A percentile compares a stretch with the other conserved stretches of the same genome.
Evolutionary conservation across 2,888 invertebrate genomes (phyloP).

Genomic region (Sarcophaga variegata): DNA sequence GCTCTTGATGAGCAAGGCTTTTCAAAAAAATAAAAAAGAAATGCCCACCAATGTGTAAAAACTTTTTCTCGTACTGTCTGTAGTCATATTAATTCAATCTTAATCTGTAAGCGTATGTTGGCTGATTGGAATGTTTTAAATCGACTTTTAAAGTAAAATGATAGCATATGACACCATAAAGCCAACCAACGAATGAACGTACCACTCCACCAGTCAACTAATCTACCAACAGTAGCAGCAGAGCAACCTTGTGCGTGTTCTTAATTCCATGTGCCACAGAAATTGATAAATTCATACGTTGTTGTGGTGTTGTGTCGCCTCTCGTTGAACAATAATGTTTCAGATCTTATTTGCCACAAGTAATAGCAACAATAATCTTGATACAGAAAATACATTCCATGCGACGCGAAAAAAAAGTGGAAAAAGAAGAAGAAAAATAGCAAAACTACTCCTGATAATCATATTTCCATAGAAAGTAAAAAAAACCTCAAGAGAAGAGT

Average conservation of each 20-base stretch:
- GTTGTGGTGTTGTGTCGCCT: not conserved
- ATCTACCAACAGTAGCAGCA: not conserved
- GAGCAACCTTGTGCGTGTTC: slow-evolving; percentile 38
- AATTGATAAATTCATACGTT: slow-evolving; percentile 39
- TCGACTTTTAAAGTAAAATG: not conserved
- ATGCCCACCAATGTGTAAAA: not conserved
- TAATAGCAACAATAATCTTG: slow-evolving; percentile 45
- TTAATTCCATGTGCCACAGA: not conserved
- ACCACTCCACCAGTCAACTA: not conserved
- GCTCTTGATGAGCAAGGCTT: too few species aligned
- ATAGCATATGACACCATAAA: too few species aligned
- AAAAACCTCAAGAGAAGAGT: too few species aligned
- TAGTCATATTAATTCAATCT: not conserved
- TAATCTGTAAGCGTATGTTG: slow-evolving; percentile 10
- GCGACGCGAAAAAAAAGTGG: not conserved
- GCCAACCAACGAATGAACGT: too few species aligned
- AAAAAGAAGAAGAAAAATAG: not conserved
- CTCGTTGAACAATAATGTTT: slow-evolving; percentile 37
- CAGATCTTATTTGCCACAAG: slow-evolving; percentile 53
- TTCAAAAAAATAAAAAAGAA: too few species aligned
- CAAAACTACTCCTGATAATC: too few species aligned
- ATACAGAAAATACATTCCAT: not conserved
- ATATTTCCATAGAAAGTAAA: too few species aligned
- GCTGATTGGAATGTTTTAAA: slow-evolving; percentile 51
- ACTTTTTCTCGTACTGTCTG: not conserved